Percentiles rank a stretch among this genome's conserved stretches.
Conservation (phyloP, 1,140 invertebrate genomes). For the Heliothis virescens region DNA sequence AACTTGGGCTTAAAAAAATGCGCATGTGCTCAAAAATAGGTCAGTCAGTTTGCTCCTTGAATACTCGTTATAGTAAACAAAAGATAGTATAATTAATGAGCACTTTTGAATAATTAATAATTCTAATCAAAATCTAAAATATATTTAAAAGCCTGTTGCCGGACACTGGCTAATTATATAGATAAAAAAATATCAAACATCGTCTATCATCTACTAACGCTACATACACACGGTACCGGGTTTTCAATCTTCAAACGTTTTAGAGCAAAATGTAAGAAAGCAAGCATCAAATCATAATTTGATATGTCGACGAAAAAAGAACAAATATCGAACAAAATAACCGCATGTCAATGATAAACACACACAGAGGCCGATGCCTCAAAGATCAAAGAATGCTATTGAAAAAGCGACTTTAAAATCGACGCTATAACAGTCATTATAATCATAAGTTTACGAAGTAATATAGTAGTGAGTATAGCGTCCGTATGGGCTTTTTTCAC, state of each 20-base stretch:
- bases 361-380: not conserved
- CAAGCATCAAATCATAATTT: constrained; percentile 25
- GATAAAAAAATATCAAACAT: constrained; percentile 54
- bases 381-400: constrained; percentile 1
- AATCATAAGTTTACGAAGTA: constrained; percentile 1
- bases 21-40: no score
- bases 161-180: not conserved
- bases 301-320: not conserved
- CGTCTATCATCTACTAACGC: constrained; percentile 54
- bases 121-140: no score
- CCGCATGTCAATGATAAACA: constrained; percentile 54
- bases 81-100: no score
- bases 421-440: not conserved
- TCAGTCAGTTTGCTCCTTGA: no score
- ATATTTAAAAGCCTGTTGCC: not conserved
- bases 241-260: constrained; percentile 25
- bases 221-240: constrained; percentile 62
- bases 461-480: not conserved
- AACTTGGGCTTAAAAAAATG: no score
- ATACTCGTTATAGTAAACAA: no score
- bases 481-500: not conserved
- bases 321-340: constrained; percentile 44
- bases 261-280: constrained; percentile 32
- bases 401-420: not conserved
- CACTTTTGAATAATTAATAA: no score